phyloP scores from a whole-genome alignment of 1,140 invertebrate genomes.

The Leptestheria dahalacensis region DNA sequence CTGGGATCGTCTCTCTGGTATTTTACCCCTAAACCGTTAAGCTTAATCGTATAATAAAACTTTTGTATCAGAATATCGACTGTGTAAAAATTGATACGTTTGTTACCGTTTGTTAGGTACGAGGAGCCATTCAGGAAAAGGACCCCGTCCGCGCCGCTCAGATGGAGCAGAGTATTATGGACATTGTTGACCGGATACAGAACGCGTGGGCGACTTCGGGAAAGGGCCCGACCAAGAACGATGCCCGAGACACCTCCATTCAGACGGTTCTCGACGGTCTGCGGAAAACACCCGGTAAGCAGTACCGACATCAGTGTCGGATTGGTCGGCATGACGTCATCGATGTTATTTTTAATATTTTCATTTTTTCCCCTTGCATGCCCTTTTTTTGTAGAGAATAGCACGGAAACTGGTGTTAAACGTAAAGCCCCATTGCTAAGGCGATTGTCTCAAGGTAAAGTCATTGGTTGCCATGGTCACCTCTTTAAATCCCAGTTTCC shows the following conservation, averaged over 20 bases:
- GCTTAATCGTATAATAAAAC: too few species aligned
- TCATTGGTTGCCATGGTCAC: too few species aligned
- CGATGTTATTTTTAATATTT: too few species aligned
- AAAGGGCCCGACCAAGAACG: constrained; percentile 36
- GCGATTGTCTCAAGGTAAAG: constrained; percentile 5
- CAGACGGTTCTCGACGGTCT: constrained; percentile 54
- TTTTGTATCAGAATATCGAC: too few species aligned
- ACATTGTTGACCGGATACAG: constrained; percentile 84
- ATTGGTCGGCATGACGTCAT: neutral
- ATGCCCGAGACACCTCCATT: constrained; percentile 47
- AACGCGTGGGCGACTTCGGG: constrained; percentile 63
- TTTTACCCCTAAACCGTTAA: too few species aligned
- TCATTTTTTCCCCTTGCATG: constrained; percentile 7
- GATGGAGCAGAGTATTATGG: constrained; percentile 77
- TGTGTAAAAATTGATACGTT: too few species aligned
- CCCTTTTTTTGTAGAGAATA: neutral
- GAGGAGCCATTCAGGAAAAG: constrained; percentile 59
- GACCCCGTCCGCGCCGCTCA: constrained; percentile 64
- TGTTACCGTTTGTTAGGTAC: constrained; percentile 42
- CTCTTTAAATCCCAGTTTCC: too few species aligned
- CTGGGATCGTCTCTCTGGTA: constrained; percentile 66
- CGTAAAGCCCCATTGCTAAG: neutral
- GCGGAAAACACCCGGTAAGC: constrained; percentile 47
- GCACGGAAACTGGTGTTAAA: neutral
- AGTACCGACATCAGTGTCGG: neutral